Evolutionary conservation across 2,888 invertebrate genomes (phyloP).

Genomic region (Poecilus cupreus): DNA sequence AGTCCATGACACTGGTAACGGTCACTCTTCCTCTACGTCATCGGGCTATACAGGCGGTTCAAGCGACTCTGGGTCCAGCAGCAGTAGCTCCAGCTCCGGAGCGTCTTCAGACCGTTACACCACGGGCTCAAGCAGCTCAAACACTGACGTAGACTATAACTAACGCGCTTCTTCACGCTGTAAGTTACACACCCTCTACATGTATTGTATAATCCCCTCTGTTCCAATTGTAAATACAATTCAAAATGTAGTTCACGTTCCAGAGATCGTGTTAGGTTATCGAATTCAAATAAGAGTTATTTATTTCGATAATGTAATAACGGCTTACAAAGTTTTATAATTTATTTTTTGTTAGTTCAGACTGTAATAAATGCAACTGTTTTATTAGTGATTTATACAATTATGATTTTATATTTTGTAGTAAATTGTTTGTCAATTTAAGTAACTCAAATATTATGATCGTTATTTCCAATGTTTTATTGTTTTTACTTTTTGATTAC

Average conservation of each 20-base stretch:
- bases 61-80: slow-evolving; percentile 43
- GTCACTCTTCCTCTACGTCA: slow-evolving; percentile 43
- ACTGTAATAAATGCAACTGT: slow-evolving; percentile 23
- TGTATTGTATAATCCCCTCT: slow-evolving; percentile 35
- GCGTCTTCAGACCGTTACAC: slow-evolving; percentile 50
- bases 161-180: slow-evolving; percentile 54
- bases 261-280: not conserved
- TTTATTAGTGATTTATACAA: slow-evolving; percentile 19
- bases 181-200: slow-evolving; percentile 50
- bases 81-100: slow-evolving; percentile 44
- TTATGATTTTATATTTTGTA: not conserved
- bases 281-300: not conserved
- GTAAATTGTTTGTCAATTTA: slow-evolving; percentile 10
- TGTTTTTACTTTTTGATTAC: too few species aligned
- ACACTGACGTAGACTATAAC: slow-evolving; percentile 54
- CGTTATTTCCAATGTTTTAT: not conserved
- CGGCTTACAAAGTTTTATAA: not conserved
- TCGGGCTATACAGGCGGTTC: slow-evolving; percentile 23
- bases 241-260: slow-evolving; percentile 21
- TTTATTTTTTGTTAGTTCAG: slow-evolving; percentile 24
- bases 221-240: slow-evolving; percentile 41
- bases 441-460: slow-evolving; percentile 17
- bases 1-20: slow-evolving; percentile 47
- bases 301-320: slow-evolving; percentile 4
- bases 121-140: slow-evolving; percentile 45